Percentiles rank a stretch among this genome's conserved stretches.
Evolutionary conservation across 2,113 vertebrate genomes (phyloP).

Genomic region (Sphyrna mokarran): DNA sequence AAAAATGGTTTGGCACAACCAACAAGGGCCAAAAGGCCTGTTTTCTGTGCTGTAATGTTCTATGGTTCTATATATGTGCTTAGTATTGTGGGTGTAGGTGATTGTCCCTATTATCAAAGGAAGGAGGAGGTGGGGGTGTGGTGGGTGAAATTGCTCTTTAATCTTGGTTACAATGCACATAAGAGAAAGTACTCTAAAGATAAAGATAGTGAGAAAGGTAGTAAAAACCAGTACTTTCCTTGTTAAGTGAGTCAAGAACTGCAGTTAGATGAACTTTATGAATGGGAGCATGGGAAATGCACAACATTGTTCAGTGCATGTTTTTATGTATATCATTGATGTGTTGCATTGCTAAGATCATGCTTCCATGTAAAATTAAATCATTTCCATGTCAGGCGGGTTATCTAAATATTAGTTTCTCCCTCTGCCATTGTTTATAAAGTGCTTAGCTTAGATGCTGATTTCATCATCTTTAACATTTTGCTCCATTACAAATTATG

Average conservation of each 20-base stretch:
- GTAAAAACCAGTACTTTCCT: too few relatives aligned
- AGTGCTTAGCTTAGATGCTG: not conserved
- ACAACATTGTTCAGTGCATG: not conserved
- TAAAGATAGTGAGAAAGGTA: not conserved
- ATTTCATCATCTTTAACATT: constrained; percentile 17
- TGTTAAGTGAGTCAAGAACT: not conserved
- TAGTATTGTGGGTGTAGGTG: not conserved
- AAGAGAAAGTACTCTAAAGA: not conserved
- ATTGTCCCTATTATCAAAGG: not conserved
- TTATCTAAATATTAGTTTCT: not conserved
- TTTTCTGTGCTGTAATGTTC: too few relatives aligned
- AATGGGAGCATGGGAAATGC: too few relatives aligned
- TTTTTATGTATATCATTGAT: not conserved
- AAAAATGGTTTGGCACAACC: too few relatives aligned
- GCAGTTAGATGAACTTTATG: not conserved
- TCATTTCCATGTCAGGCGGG: not conserved
- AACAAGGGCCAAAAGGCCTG: too few relatives aligned
- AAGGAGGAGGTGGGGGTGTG: too few relatives aligned
- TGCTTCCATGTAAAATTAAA: not conserved
- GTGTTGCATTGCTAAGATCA: too few relatives aligned
- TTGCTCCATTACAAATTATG: not conserved
- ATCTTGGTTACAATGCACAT: not conserved
- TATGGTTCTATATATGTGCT: not conserved
- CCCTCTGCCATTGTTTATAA: not conserved
- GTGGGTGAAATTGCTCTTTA: not conserved